Base-by-base conservation (phyloP, 2,888 invertebrate species). In the Drosophila nr. perissopoda region DNA sequence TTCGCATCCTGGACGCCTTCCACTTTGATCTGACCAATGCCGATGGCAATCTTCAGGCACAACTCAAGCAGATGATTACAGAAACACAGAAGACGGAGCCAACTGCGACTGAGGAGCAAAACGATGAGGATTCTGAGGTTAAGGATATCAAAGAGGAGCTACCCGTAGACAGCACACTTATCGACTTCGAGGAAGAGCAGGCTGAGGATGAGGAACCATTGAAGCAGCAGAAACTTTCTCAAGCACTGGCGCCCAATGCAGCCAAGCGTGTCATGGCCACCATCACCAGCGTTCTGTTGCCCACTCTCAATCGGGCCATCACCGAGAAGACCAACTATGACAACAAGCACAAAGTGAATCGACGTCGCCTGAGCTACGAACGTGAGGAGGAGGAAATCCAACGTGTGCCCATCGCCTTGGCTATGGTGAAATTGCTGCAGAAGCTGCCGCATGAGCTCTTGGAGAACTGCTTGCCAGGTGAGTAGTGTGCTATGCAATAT, bases 371-470 rank as follows among this genome's bases (percentile, higher is more conserved):
- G 2, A 94, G 95, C 29, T 92, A 94, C 11, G 96, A 96, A 83
- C 95, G 96, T n/a, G 98, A 99, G 91, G 96, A 97, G 87, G 97
- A 98, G 76, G 98, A 99, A 90, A 95, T 98, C 83, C 94, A 97
- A 75, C 94, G 98, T 56, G 97, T 99, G 10, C 99, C 99, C 0
- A 96, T 99, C 69, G 98, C 98, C 0, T 93, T 99, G 63, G 98
- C 99, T 1, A 95, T 98, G 63, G 97, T 99, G 0, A 99, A 99
- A 92, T 93, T 99, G 27, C 93, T 99, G 77, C 97, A 98, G 90
- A 96, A 96, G 82, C 93, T 99, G 54, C 99, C 99, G 0, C 94
- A 95, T 60, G 95, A 95, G 71, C 94, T 97, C 69, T 92, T 99
- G 61, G 95, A 96, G 48, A 94, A 95, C 63, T 96, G 97, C 92